A percentile compares a stretch with the other conserved stretches of the same genome.
phyloP scores from a whole-genome alignment of 2,888 invertebrate genomes.

The Hoplodrina blanda region DNA sequence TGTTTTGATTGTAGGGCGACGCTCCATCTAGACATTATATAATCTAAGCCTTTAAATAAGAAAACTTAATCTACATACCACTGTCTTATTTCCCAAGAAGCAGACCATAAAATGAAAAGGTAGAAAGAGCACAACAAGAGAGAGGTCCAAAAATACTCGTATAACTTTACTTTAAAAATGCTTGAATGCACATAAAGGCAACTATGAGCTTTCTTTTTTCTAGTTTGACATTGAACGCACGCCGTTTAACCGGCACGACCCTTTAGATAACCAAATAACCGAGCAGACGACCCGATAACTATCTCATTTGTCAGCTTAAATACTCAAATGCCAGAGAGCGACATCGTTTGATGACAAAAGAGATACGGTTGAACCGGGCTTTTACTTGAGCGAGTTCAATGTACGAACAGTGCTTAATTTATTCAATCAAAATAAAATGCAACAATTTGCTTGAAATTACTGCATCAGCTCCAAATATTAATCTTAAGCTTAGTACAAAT shows the following conservation, averaged over 20 bases:
- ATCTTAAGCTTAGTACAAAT: slow-evolving; percentile 38
- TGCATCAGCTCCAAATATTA: slow-evolving; percentile 16
- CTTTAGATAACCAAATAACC: slow-evolving; percentile 12
- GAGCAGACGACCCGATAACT: slow-evolving; percentile 22
- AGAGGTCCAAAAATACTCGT: no score
- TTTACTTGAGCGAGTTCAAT: slow-evolving; percentile 3
- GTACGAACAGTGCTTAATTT: neutral
- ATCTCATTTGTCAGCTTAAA: slow-evolving; percentile 31
- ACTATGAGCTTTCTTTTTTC: no score
- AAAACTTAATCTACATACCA: no score
- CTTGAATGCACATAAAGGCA: no score
- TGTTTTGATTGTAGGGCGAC: no score
- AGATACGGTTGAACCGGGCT: slow-evolving; percentile 7
- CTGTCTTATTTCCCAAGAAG: no score
- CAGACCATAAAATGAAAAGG: no score
- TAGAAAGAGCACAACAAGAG: no score
- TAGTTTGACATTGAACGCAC: neutral
- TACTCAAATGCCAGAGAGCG: slow-evolving; percentile 14
- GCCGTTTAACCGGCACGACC: slow-evolving; percentile 21
- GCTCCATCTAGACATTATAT: no score
- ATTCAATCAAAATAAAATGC: slow-evolving; percentile 6
- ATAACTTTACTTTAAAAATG: no score
- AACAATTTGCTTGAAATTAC: slow-evolving; percentile 1
- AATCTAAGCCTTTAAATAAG: no score
- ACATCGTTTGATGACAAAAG: slow-evolving; percentile 15